Evolutionary conservation across 1,140 invertebrate genomes (phyloP).

Genomic region (Glomeris maerens): DNA sequence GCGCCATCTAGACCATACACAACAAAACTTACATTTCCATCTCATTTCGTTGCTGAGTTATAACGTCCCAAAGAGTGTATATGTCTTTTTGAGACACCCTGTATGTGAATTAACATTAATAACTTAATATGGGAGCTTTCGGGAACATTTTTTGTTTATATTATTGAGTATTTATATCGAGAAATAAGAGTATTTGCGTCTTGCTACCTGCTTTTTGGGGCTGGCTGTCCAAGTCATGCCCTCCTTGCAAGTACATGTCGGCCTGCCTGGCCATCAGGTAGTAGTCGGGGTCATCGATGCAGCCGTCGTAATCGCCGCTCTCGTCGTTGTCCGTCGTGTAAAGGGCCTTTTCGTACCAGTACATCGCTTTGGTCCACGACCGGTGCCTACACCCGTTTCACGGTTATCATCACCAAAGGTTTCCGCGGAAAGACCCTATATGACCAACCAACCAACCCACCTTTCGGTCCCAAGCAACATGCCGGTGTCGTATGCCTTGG

Average conservation of each 20-base stretch:
- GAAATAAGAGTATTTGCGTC: slow-evolving; percentile 2
- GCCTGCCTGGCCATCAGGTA: slow-evolving; percentile 36
- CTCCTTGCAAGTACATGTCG: slow-evolving; percentile 35
- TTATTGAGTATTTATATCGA: too few relatives aligned
- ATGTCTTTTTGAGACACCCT: too few relatives aligned
- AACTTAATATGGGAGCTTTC: too few relatives aligned
- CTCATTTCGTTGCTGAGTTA: too few relatives aligned
- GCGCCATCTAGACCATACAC: too few relatives aligned
- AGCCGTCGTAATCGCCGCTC: slow-evolving; percentile 33
- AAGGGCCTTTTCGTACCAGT: slow-evolving; percentile 34
- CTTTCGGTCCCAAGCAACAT: slow-evolving; percentile 27
- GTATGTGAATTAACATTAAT: too few relatives aligned
- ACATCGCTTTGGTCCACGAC: slow-evolving; percentile 32
- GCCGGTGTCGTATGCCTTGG: slow-evolving; percentile 39
- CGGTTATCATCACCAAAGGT: too few relatives aligned
- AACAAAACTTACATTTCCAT: too few relatives aligned
- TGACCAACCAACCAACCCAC: slow-evolving; percentile 21
- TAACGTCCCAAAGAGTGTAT: too few relatives aligned
- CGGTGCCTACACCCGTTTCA: too few relatives aligned
- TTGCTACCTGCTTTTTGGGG: slow-evolving; percentile 35
- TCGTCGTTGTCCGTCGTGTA: slow-evolving; percentile 32
- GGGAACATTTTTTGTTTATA: too few relatives aligned
- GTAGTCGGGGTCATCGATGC: slow-evolving; percentile 31
- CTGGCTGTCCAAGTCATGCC: slow-evolving; percentile 33
- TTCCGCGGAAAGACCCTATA: too few relatives aligned